phyloP scores from a whole-genome alignment of 2,113 vertebrate genomes.

The Ursus arctos region DNA sequence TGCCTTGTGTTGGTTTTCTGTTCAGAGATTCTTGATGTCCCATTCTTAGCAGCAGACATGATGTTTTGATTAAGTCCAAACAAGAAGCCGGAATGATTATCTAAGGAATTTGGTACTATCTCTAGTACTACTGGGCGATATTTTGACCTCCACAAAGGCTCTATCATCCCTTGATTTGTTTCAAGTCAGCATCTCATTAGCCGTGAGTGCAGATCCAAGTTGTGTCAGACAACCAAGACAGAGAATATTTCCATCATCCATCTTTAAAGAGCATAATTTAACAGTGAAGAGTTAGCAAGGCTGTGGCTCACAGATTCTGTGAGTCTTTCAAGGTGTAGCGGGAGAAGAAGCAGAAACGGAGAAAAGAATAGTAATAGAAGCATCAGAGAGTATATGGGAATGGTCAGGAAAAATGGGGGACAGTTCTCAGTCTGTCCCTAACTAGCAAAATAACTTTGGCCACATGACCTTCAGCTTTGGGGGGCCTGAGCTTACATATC shows the following conservation, averaged over 20 bases:
- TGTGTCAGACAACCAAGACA: constrained; percentile 5
- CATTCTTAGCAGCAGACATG: constrained; percentile 36
- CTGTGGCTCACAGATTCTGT: neutral
- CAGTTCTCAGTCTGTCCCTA: neutral
- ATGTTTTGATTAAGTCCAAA: constrained; percentile 78
- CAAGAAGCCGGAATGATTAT: constrained; percentile 60
- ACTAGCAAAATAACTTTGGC: neutral
- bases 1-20: neutral
- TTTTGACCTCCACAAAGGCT: constrained; percentile 32
- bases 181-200: constrained; percentile 54
- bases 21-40: constrained; percentile 21
- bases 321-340: neutral
- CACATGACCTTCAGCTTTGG: neutral
- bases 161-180: constrained; percentile 48
- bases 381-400: too few species aligned
- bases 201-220: neutral
- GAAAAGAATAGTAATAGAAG: too few species aligned
- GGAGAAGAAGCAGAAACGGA: neutral
- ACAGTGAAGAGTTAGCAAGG: neutral
- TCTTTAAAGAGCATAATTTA: neutral
- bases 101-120: constrained; percentile 65
- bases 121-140: neutral
- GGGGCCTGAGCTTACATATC: neutral
- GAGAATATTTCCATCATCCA: neutral
- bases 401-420: neutral